phyloP scores from a whole-genome alignment of 2,888 invertebrate species.

The Pardosa pseudoannulata region DNA sequence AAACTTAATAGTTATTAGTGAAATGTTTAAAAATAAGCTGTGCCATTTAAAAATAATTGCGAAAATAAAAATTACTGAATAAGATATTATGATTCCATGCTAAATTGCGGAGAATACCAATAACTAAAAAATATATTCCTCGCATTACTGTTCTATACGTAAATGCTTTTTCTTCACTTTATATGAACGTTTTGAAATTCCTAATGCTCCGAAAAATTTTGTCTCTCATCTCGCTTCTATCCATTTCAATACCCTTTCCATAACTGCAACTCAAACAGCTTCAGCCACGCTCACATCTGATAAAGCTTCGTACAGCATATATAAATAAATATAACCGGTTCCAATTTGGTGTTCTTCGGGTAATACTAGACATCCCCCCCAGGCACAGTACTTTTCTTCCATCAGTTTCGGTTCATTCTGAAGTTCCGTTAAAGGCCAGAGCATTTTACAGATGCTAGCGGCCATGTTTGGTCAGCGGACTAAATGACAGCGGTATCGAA shows the following conservation, averaged over 20 bases:
- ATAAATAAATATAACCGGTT: constrained; percentile 67
- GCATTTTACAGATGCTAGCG: not conserved
- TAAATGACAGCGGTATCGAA: not conserved
- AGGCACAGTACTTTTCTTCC: constrained; percentile 21
- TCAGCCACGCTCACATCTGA: constrained; percentile 30
- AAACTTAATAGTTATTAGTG: too few species aligned
- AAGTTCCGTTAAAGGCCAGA: not conserved
- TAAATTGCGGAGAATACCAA: too few species aligned
- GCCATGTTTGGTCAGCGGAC: constrained; percentile 16
- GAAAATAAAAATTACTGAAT: too few species aligned
- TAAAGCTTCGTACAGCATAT: constrained; percentile 47
- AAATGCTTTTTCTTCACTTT: too few species aligned
- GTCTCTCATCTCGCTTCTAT: not conserved
- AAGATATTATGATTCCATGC: too few species aligned
- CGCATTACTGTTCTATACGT: too few species aligned
- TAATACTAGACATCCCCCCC: constrained; percentile 32
- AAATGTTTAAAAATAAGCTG: too few species aligned
- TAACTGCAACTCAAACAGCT: constrained; percentile 17
- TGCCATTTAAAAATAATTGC: too few species aligned
- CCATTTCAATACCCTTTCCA: constrained; percentile 13
- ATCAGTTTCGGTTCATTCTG: not conserved
- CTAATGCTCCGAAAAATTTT: constrained; percentile 2
- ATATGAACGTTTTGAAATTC: not conserved
- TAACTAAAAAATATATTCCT: too few species aligned
- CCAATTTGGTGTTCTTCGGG: constrained; percentile 49